Evolutionary conservation across 1,140 invertebrate species (phyloP), one percentile per base, ranked within the genome.

Genomic region (Saccostrea glomerata): DNA sequence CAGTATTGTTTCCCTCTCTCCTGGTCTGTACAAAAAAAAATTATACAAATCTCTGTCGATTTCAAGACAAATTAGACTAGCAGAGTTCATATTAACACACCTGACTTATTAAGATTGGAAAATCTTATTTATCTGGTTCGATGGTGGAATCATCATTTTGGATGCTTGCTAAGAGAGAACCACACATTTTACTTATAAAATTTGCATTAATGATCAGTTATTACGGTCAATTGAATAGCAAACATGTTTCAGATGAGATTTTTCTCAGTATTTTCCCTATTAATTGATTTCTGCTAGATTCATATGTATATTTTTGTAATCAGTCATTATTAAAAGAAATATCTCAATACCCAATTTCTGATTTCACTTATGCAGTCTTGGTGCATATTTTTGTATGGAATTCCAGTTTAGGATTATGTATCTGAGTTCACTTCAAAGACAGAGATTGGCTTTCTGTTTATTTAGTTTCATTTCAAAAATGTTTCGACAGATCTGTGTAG

Each of bases 401-500:
- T 77, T 77, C 70, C 12, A 7, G 70, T 77, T 13, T 77, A 12
- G 70, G 25, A 30, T 77, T 77, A 77, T 11, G 25, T 15, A 77
- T 77, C 70, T 77, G 70, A 12, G 13, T 25, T 77, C 23, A 73
- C n/a, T 73, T 73, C 70, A 77, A 77, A 77, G 70, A 36, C 11
- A 30, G 70, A 77, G 70, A 77, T 77, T 77, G 70, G 30, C 70
- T 77, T 25, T 30, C 70, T 77, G 70, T 77, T 77, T 77, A 77
- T 77, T 77, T 77, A 25, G 70, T 36, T 77, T 30, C 30, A 30
- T 30, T 25, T 77, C 15, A 30, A 77, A 47, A 30, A 77, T 77
- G 70, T 77, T 77, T 40, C 23, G 15, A 77, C 25, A 77, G 30
- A 30, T 17, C 30, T 77, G 70, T 36, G 25, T 15, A 77, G 6